Evolutionary conservation across 1,140 invertebrate genomes (phyloP).

Genomic region (Eriocheir sinensis): DNA sequence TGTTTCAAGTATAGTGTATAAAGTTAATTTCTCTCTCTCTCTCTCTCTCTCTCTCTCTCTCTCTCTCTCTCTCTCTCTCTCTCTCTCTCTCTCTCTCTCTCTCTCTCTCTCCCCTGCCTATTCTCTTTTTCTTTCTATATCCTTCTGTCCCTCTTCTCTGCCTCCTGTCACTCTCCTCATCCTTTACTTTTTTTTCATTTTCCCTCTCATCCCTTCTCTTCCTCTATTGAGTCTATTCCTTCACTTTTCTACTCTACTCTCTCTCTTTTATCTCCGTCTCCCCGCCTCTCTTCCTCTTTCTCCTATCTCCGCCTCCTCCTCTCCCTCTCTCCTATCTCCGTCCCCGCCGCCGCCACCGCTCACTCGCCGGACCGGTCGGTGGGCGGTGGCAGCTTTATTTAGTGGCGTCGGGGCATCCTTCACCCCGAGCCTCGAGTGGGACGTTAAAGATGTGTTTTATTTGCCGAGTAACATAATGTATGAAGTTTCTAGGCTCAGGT

Average conservation of each 20-base stretch:
- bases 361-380: constrained; percentile 9
- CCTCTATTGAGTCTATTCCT: no score
- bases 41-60: not conserved
- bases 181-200: not conserved
- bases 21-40: no score
- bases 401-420: constrained; percentile 37
- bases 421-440: constrained; percentile 16
- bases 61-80: not conserved
- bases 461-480: constrained; percentile 47
- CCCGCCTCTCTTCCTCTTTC: not conserved
- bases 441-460: constrained; percentile 52
- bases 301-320: not conserved
- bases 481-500: constrained; percentile 28
- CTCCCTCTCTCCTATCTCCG: not conserved
- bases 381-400: constrained; percentile 30
- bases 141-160: not conserved
- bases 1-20: no score
- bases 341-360: not conserved
- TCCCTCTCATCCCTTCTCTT: not conserved
- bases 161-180: not conserved
- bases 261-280: not conserved
- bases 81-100: no score
- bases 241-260: not conserved
- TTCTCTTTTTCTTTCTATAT: not conserved
- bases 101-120: not conserved